Percentiles rank a stretch among this genome's conserved stretches.
Evolutionary conservation across 1,140 invertebrate genomes (phyloP).

Genomic region (Tribolium castaneum): DNA sequence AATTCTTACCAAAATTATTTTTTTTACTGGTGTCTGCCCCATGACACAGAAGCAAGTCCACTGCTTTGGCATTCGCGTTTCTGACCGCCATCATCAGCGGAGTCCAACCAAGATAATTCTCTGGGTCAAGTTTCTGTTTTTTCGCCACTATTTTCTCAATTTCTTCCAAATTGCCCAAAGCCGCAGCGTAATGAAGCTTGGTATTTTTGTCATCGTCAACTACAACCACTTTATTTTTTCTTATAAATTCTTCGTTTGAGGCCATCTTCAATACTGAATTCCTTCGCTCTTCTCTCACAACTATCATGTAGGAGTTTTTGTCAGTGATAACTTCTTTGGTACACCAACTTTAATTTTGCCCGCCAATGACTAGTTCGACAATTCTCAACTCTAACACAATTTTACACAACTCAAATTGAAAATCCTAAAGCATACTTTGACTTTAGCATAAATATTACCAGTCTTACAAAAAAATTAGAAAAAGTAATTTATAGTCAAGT

Average conservation of each 20-base stretch:
- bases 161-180: constrained; percentile 46
- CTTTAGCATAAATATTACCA: too few species aligned
- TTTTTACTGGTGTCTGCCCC: constrained; percentile 62
- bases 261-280: background rate
- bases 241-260: constrained; percentile 14
- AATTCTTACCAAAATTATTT: constrained; percentile 65
- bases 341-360: too few species aligned
- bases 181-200: constrained; percentile 55
- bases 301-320: too few species aligned
- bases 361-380: too few species aligned
- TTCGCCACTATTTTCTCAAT: constrained; percentile 46
- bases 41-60: constrained; percentile 63
- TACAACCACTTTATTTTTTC: constrained; percentile 17
- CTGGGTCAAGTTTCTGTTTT: constrained; percentile 57
- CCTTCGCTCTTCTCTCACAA: too few species aligned
- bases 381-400: too few species aligned
- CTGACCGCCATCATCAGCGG: constrained; percentile 68
- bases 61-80: constrained; percentile 63
- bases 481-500: too few species aligned
- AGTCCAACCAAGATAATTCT: constrained; percentile 68
- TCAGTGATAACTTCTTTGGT: too few species aligned
- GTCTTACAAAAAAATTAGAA: too few species aligned
- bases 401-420: too few species aligned
- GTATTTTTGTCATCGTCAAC: constrained; percentile 59
- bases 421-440: too few species aligned